phyloP scores from a whole-genome alignment of 64 coral and sea anemone genomes.

The Trachythela sp. region DNA sequence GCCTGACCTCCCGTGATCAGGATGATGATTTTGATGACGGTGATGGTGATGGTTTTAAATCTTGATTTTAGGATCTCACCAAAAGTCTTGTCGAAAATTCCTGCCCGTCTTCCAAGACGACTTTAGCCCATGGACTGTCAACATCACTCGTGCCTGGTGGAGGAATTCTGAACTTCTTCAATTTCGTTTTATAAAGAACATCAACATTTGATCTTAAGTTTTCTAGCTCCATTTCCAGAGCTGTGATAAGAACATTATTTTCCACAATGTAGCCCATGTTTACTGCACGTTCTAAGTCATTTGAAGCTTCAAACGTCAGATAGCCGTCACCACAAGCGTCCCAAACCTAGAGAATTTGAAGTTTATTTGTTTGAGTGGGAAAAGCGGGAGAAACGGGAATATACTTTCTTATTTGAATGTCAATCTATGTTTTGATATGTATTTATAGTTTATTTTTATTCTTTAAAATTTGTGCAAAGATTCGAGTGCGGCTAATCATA shows the following conservation, averaged over 20 bases:
- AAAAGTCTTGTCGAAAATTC: slow-evolving; percentile 71
- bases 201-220: slow-evolving; percentile 59
- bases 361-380: too few species aligned
- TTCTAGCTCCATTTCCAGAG: slow-evolving; percentile 62
- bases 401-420: not conserved
- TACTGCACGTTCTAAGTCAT: slow-evolving; percentile 18
- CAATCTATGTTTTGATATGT: not conserved
- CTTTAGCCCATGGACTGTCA: slow-evolving; percentile 55
- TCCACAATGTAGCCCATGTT: slow-evolving; percentile 92
- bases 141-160: slow-evolving; percentile 31
- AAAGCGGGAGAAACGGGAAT: not conserved
- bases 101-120: slow-evolving; percentile 67
- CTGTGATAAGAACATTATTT: slow-evolving; percentile 67
- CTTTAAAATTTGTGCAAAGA: too few species aligned
- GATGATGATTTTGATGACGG: too few species aligned
- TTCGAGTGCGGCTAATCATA: too few species aligned
- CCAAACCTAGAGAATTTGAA: slow-evolving; percentile 94
- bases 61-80: slow-evolving; percentile 22
- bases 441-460: not conserved
- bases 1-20: too few species aligned
- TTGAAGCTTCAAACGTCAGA: slow-evolving; percentile 67
- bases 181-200: slow-evolving; percentile 63
- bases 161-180: slow-evolving; percentile 63
- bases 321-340: slow-evolving; percentile 93
- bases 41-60: not conserved